These are phyloP conservation scores for Flexamia atlantica DNA, from an alignment of 2,888 invertebrate genomes.

Conservation along the genomic window DNA sequence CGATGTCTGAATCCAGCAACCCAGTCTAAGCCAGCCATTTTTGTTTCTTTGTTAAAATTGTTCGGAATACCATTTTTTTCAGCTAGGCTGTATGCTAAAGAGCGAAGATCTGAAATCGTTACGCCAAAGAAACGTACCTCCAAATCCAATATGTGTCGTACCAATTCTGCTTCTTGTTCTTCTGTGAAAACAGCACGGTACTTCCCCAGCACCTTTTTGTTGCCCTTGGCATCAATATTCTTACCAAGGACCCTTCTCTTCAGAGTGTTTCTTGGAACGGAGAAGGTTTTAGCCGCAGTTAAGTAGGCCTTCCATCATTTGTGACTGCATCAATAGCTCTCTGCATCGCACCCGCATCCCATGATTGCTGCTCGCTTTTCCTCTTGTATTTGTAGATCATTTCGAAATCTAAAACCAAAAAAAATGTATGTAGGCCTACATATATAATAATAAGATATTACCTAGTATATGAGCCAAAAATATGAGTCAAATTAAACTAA, in stretches of 20 bases:
- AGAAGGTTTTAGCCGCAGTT: conserved; percentile 30
- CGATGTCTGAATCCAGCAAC: conserved; percentile 32
- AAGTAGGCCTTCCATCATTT: conserved; percentile 18
- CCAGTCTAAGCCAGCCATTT: conserved; percentile 30
- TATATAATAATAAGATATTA: conserved; percentile 7
- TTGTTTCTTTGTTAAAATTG: conserved; percentile 31
- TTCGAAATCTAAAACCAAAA: conserved; percentile 15
- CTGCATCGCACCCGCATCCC: conserved; percentile 34
- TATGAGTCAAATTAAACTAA: not conserved
- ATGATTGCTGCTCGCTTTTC: conserved; percentile 29
- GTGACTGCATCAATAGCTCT: conserved; percentile 39
- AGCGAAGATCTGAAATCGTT: conserved; percentile 30
- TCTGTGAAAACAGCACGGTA: no score
- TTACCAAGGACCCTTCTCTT: no score
- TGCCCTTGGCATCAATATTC: no score
- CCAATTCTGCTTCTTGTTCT: conserved; percentile 36
- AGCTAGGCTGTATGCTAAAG: conserved; percentile 16
- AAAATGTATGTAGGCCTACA: not conserved
- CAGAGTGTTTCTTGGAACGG: no score
- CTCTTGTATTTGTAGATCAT: conserved; percentile 45
- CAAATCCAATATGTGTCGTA: conserved; percentile 23
- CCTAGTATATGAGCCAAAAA: not conserved
- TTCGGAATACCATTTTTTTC: conserved; percentile 18
- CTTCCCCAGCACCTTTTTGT: no score
- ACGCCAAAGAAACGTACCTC: conserved; percentile 41